These are phyloP conservation scores for Eurypyga helias DNA, from an alignment of 2,113 vertebrate species.

Conservation along the genomic window DNA sequence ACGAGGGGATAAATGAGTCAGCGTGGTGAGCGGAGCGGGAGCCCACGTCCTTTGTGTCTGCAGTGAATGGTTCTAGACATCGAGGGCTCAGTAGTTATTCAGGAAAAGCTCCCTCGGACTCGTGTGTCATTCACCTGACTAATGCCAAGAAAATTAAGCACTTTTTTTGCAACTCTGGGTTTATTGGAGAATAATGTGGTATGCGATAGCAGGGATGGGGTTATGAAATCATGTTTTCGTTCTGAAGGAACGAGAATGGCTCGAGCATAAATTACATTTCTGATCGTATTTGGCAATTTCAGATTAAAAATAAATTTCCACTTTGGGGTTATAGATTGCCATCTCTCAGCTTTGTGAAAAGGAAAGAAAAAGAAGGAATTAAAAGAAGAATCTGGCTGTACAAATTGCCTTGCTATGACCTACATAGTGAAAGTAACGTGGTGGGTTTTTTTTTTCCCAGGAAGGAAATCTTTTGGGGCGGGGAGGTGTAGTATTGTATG, in stretches of 20 bases:
- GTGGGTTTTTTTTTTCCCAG: background rate
- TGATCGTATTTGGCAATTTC: conserved; percentile 40
- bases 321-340: conserved; percentile 12
- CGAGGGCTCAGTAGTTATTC: background rate
- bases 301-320: conserved; percentile 42
- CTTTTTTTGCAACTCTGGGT: background rate
- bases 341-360: conserved; percentile 24
- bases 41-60: background rate
- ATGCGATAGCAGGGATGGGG: background rate
- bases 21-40: background rate
- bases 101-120: background rate
- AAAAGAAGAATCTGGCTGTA: background rate
- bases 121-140: conserved; percentile 30
- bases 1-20: conserved; percentile 25
- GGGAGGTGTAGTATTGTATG: background rate
- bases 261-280: conserved; percentile 22
- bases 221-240: background rate
- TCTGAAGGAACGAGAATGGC: background rate
- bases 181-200: background rate
- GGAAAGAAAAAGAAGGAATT: background rate
- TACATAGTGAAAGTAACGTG: conserved; percentile 8
- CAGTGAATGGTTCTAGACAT: background rate
- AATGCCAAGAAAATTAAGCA: background rate
- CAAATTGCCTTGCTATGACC: conserved; percentile 37
- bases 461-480: background rate